These are phyloP conservation scores for Pammene fasciana DNA, from an alignment of 2,888 invertebrate genomes.

Conservation along the genomic window DNA sequence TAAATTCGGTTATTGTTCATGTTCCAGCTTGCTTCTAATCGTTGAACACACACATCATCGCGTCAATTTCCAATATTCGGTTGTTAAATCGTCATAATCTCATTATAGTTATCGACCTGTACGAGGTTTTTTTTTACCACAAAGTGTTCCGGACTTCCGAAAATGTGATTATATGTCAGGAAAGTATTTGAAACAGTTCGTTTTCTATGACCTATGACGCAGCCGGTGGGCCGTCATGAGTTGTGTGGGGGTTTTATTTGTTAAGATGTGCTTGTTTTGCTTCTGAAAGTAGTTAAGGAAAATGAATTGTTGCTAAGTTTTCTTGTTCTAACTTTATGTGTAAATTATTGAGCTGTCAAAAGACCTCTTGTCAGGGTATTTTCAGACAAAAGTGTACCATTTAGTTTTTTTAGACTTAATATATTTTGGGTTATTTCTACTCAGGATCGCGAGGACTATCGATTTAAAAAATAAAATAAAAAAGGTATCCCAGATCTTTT, in stretches of 20 bases:
- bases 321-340: constrained; percentile 6
- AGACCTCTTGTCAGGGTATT: too few relatives aligned
- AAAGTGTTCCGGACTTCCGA: constrained; percentile 71
- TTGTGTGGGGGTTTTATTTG: constrained; percentile 21
- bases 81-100: constrained; percentile 47
- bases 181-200: neutral
- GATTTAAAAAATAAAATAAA: too few relatives aligned
- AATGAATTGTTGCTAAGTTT: constrained; percentile 10
- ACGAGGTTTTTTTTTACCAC: constrained; percentile 58
- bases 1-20: neutral
- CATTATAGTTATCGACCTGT: constrained; percentile 59
- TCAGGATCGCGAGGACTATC: too few relatives aligned
- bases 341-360: constrained; percentile 16
- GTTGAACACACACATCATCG: constrained; percentile 8
- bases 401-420: too few relatives aligned
- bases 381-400: too few relatives aligned
- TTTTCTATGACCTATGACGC: constrained; percentile 8
- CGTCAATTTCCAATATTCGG: constrained; percentile 26
- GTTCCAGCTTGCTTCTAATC: constrained; percentile 2
- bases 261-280: constrained; percentile 38
- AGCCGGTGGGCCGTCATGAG: neutral
- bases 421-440: too few relatives aligned
- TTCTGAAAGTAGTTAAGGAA: constrained; percentile 30
- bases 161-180: constrained; percentile 36
- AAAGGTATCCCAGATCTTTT: too few relatives aligned